phyloP scores from a whole-genome alignment of 2,888 invertebrate genomes.

The Stenolophus ochropezus region DNA sequence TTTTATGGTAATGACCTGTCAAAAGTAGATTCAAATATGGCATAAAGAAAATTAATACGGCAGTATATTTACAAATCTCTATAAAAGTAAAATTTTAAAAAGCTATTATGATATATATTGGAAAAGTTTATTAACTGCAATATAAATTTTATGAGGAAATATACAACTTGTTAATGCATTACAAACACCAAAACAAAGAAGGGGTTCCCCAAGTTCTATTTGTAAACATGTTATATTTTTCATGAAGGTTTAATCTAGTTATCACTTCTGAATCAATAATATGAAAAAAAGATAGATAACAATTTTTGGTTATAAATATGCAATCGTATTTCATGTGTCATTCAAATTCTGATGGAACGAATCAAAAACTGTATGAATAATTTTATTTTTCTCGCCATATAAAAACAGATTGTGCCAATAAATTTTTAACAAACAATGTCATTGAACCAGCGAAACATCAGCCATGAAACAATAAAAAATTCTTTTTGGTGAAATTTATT shows the following conservation, averaged over 20 bases:
- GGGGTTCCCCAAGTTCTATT: background rate
- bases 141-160: conserved; percentile 7
- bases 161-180: conserved; percentile 19
- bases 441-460: no score
- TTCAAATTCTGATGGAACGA: background rate
- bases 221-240: conserved; percentile 4
- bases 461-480: no score
- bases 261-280: background rate
- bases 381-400: background rate
- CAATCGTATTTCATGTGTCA: background rate
- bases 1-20: background rate
- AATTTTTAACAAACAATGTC: no score
- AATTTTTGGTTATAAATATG: conserved; percentile 5
- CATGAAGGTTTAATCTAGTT: background rate
- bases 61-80: background rate
- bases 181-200: background rate
- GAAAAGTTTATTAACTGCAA: conserved; percentile 10
- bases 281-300: background rate
- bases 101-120: background rate
- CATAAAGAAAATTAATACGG: background rate
- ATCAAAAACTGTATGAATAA: conserved; percentile 2
- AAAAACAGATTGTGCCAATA: no score
- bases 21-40: background rate
- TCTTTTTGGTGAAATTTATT: no score
- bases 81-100: conserved; percentile 15